Percentiles rank a stretch among this genome's conserved stretches.
Evolutionary conservation across 2,797 vertebrate species (phyloP).

Genomic region (Pogonophryne albipinna): DNA sequence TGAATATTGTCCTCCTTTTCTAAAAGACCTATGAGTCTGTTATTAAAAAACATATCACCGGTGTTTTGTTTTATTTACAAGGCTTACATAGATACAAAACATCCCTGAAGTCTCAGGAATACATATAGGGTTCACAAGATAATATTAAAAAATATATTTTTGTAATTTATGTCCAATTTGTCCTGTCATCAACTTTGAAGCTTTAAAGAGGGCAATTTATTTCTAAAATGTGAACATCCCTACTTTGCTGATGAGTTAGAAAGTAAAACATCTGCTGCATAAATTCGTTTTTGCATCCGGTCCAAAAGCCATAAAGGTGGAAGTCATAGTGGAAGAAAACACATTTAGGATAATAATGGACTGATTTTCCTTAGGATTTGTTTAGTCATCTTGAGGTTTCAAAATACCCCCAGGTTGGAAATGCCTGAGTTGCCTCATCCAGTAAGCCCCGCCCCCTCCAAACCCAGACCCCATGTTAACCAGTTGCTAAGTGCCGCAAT

Average conservation of each 20-base stretch:
- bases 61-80: background rate
- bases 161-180: too few species aligned
- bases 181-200: too few species aligned
- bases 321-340: slow-evolving; percentile 9
- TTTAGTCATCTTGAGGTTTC: slow-evolving; percentile 48
- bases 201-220: too few species aligned
- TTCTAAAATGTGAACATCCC: too few species aligned
- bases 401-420: slow-evolving; percentile 23
- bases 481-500: slow-evolving; percentile 58
- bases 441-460: background rate
- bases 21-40: background rate
- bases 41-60: background rate
- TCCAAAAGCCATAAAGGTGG: slow-evolving; percentile 9
- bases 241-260: background rate
- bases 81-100: background rate
- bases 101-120: background rate
- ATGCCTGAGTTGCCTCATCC: slow-evolving; percentile 22
- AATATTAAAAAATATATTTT: too few species aligned
- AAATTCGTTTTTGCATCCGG: background rate
- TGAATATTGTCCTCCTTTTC: background rate
- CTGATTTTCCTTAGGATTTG: slow-evolving; percentile 48
- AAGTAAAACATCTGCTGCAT: background rate
- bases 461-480: slow-evolving; percentile 32
- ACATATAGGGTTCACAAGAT: too few species aligned
- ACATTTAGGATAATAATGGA: slow-evolving; percentile 37